These are phyloP conservation scores for Alectoris magna DNA, from an alignment of 2,797 vertebrate genomes.

Conservation along the genomic window DNA sequence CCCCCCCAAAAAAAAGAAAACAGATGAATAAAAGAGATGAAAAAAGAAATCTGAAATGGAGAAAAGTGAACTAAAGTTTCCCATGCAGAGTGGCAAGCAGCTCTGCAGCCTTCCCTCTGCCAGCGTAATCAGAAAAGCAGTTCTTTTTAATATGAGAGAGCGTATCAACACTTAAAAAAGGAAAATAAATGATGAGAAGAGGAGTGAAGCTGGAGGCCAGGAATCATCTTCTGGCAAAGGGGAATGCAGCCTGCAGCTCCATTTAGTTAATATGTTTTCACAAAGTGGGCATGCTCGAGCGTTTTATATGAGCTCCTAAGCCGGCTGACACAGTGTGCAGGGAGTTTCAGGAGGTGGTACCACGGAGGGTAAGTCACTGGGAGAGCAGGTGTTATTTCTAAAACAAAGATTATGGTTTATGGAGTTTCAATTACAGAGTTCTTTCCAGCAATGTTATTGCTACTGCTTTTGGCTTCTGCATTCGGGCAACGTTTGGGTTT, in stretches of 20 bases:
- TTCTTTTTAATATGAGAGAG: slow-evolving; percentile 24
- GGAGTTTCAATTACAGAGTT: slow-evolving; percentile 42
- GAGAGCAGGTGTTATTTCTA: slow-evolving; percentile 69
- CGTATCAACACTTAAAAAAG: slow-evolving; percentile 64
- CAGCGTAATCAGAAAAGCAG: slow-evolving; percentile 56
- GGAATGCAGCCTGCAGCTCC: slow-evolving; percentile 40
- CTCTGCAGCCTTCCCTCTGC: slow-evolving; percentile 17
- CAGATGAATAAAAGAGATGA: slow-evolving; percentile 13
- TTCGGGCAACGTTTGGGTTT: slow-evolving; percentile 60
- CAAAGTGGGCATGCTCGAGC: neutral
- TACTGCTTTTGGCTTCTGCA: slow-evolving; percentile 5
- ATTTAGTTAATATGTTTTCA: slow-evolving; percentile 53
- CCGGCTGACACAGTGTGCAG: neutral
- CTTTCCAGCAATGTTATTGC: slow-evolving; percentile 40
- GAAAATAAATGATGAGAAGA: slow-evolving; percentile 60
- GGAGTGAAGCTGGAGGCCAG: slow-evolving; percentile 53
- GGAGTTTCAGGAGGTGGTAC: slow-evolving; percentile 36
- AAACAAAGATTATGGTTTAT: slow-evolving; percentile 65
- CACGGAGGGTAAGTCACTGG: neutral
- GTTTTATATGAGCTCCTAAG: slow-evolving; percentile 40
- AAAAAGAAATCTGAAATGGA: slow-evolving; percentile 20
- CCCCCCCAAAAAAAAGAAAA: neutral
- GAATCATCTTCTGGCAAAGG: slow-evolving; percentile 41
- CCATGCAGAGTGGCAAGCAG: slow-evolving; percentile 27
- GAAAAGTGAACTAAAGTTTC: slow-evolving; percentile 38